These are phyloP conservation scores for Priapulus caudatus DNA, from an alignment of 2,888 invertebrate genomes.

Conservation along the genomic window DNA sequence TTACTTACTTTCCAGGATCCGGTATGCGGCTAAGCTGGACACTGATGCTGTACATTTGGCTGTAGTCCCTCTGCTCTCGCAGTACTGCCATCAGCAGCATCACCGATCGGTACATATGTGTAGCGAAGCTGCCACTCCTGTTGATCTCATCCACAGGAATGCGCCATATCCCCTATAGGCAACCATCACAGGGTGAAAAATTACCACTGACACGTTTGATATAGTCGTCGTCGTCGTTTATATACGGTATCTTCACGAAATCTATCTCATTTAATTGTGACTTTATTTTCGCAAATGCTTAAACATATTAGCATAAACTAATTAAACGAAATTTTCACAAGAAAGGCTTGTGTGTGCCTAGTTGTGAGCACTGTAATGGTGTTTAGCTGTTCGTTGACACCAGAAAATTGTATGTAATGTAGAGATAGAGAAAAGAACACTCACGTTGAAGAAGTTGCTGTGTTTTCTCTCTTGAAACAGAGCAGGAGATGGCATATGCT, in stretches of 20 bases:
- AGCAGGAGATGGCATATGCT: slow-evolving; percentile 54
- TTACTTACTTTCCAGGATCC: slow-evolving; percentile 69
- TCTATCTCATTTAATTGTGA: no score
- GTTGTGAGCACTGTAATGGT: no score
- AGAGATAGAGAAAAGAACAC: slow-evolving; percentile 26
- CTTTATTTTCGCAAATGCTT: no score
- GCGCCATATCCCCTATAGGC: slow-evolving; percentile 68
- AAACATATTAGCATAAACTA: no score
- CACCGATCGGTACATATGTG: slow-evolving; percentile 76
- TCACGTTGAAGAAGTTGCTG: slow-evolving; percentile 75
- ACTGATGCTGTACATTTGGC: slow-evolving; percentile 63
- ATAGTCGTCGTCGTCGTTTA: no score
- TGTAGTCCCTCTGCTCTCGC: slow-evolving; percentile 63
- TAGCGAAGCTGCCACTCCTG: slow-evolving; percentile 76
- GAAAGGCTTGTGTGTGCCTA: no score
- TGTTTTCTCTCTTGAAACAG: slow-evolving; percentile 71
- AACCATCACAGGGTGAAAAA: no score
- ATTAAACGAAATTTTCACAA: no score
- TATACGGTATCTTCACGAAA: no score
- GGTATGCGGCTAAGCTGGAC: slow-evolving; percentile 65
- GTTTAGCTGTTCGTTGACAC: no score
- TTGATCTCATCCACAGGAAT: slow-evolving; percentile 81
- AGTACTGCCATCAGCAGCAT: slow-evolving; percentile 67
- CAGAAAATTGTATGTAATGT: no score
- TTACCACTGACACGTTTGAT: not conserved